Conservation (phyloP, 2,113 vertebrate species). For the Crypturellus undulatus region DNA sequence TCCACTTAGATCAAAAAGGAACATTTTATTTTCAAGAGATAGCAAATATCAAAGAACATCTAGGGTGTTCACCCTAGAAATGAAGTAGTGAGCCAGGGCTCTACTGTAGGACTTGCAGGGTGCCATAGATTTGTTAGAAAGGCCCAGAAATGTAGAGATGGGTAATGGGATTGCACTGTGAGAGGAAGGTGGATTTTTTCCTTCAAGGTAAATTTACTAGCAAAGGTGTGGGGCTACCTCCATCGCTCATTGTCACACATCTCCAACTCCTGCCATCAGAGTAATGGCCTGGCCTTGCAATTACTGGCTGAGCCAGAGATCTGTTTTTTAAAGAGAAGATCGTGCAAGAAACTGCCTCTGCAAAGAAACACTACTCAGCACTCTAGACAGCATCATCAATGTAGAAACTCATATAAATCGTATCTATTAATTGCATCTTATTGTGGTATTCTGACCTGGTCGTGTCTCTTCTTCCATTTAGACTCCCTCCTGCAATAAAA, state of each 20-base stretch:
- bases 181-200: neutral
- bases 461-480: neutral
- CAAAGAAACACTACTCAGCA: neutral
- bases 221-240: neutral
- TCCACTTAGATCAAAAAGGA: neutral
- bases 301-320: neutral
- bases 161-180: neutral
- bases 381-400: neutral
- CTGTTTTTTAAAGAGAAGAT: neutral
- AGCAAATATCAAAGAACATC: neutral
- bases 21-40: neutral
- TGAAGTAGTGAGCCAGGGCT: neutral
- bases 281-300: neutral
- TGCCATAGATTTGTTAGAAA: neutral
- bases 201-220: neutral
- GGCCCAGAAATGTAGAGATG: neutral
- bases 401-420: neutral
- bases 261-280: neutral
- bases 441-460: neutral
- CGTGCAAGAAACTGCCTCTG: neutral
- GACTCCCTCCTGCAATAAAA: neutral
- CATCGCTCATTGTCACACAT: neutral
- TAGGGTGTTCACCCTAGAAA: neutral
- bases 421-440: neutral
- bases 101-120: neutral